These are phyloP conservation scores for Varecia variegata DNA, from an alignment of 2,797 vertebrate species.

Conservation along the genomic window DNA sequence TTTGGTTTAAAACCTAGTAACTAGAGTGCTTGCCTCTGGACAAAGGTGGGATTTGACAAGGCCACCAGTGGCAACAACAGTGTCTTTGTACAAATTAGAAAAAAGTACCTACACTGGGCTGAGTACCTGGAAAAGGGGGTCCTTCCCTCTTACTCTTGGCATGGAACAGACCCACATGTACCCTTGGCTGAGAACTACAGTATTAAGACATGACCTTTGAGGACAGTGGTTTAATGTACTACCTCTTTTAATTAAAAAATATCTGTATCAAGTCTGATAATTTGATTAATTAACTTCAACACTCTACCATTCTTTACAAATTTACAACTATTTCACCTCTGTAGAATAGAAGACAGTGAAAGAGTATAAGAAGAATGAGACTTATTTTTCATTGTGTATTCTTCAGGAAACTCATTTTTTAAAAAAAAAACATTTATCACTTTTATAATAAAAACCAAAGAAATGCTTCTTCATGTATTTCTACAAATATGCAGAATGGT, in stretches of 20 bases:
- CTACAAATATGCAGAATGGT: neutral
- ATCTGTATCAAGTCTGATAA: neutral
- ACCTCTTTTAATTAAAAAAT: neutral
- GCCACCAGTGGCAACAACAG: neutral
- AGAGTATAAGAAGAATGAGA: neutral
- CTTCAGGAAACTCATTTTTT: neutral
- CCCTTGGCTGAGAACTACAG: neutral
- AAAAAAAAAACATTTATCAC: neutral
- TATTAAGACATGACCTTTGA: neutral
- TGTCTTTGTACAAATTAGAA: neutral
- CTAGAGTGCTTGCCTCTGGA: neutral
- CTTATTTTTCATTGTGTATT: neutral
- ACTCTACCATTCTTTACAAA: neutral
- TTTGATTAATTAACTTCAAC: neutral
- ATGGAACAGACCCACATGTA: neutral
- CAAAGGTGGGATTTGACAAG: neutral
- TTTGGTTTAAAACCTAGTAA: neutral
- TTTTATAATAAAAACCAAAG: conserved; percentile 15
- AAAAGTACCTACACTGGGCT: neutral
- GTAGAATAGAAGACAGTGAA: neutral
- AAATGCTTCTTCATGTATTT: neutral
- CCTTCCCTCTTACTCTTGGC: neutral
- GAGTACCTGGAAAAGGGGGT: neutral
- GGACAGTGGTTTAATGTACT: neutral
- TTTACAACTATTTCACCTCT: neutral